A percentile compares a stretch with the other conserved stretches of the same genome.
These are phyloP conservation scores for Collichthys lucidus DNA, from an alignment of 2,113 vertebrate genomes.

Conservation along the genomic window DNA sequence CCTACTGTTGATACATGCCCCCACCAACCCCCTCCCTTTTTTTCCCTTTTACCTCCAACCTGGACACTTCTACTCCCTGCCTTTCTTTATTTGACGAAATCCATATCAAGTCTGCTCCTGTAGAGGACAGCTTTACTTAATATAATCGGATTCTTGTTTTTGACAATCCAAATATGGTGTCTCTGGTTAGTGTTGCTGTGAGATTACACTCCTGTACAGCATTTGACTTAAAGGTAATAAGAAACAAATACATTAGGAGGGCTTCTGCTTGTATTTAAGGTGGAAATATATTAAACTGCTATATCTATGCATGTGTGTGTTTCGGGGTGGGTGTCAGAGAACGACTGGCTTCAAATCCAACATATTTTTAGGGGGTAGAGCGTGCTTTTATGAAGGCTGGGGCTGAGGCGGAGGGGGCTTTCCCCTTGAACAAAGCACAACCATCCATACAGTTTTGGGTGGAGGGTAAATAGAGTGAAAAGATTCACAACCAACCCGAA, in stretches of 20 bases:
- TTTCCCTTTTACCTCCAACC: constrained; percentile 26
- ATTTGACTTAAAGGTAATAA: not conserved
- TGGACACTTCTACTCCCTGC: constrained; percentile 32
- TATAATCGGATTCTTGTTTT: not conserved
- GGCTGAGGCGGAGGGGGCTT: constrained; percentile 41
- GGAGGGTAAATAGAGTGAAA: constrained; percentile 73
- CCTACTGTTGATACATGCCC: constrained; percentile 42
- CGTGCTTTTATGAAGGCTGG: constrained; percentile 17
- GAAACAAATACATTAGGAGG: not conserved
- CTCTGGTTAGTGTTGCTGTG: not conserved
- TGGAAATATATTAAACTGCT: not conserved
- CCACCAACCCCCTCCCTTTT: not conserved
- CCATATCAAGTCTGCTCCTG: constrained; percentile 40
- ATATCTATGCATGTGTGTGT: constrained; percentile 15
- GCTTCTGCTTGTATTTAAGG: not conserved
- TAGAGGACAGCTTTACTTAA: not conserved
- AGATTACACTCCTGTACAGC: not conserved
- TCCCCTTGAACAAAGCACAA: constrained; percentile 71
- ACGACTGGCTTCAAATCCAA: constrained; percentile 31
- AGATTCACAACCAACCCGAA: constrained; percentile 63
- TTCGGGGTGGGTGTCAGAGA: not conserved
- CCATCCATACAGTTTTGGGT: constrained; percentile 55
- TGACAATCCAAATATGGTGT: not conserved
- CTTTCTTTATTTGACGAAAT: constrained; percentile 45
- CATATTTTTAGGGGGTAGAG: constrained; percentile 23